Evolutionary conservation across 2,113 vertebrate species (phyloP).

Genomic region (Cololabis saira): DNA sequence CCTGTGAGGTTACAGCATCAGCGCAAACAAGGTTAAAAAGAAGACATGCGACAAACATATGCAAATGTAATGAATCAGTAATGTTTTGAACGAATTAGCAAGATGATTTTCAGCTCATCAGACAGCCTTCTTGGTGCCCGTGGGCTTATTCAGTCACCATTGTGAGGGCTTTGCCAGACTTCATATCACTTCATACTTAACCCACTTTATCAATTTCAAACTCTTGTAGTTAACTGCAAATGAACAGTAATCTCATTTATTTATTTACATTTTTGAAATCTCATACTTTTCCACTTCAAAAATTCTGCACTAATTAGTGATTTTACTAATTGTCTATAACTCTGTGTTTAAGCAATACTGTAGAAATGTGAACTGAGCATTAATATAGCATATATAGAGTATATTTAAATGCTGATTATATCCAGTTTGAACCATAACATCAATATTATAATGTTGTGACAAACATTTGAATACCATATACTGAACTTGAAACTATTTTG

Average conservation of each 20-base stretch:
- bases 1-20: slow-evolving; percentile 45
- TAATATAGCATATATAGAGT: not conserved
- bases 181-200: slow-evolving; percentile 40
- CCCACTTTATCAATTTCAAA: slow-evolving; percentile 27
- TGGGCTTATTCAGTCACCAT: slow-evolving; percentile 17
- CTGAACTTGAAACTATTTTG: slow-evolving; percentile 7
- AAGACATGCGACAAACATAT: slow-evolving; percentile 41
- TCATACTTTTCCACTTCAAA: not conserved
- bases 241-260: slow-evolving; percentile 3
- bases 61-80: slow-evolving; percentile 60
- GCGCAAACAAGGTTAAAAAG: slow-evolving; percentile 45
- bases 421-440: not conserved
- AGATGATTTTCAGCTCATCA: slow-evolving; percentile 47
- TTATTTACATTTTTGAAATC: not conserved
- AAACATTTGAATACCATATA: not conserved
- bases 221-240: slow-evolving; percentile 28
- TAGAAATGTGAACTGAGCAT: not conserved
- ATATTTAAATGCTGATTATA: not conserved
- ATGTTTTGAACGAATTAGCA: slow-evolving; percentile 58
- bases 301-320: not conserved
- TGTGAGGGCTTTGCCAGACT: slow-evolving; percentile 40
- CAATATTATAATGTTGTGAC: not conserved
- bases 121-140: slow-evolving; percentile 29
- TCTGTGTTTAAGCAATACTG: not conserved
- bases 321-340: not conserved